Conservation (phyloP, 2,888 invertebrate genomes). For the Anoplius nigerrimus region DNA sequence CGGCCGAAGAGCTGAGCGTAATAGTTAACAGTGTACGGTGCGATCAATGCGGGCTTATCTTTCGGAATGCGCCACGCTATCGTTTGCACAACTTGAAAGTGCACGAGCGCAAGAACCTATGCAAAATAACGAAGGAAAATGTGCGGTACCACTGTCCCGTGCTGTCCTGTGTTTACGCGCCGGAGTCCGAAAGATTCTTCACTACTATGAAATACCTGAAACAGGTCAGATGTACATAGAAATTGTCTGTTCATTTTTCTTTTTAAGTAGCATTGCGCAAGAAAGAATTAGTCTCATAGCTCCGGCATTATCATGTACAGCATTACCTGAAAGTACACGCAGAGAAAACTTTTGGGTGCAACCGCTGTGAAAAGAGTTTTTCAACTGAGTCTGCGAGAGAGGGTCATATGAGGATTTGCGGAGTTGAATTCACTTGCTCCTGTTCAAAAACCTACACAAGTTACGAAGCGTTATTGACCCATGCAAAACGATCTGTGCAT, state of each 20-base stretch:
- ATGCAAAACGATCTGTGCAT: constrained; percentile 69
- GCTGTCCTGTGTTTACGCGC: constrained; percentile 66
- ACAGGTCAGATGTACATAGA: constrained; percentile 62
- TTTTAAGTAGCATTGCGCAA: no score
- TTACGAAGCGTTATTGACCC: constrained; percentile 74
- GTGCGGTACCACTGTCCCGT: constrained; percentile 70
- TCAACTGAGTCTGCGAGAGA: constrained; percentile 71
- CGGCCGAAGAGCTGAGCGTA: constrained; percentile 66
- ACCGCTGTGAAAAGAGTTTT: constrained; percentile 71
- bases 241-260: background rate
- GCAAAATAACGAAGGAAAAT: constrained; percentile 63
- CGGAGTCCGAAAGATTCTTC: constrained; percentile 65
- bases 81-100: constrained; percentile 70
- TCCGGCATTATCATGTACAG: constrained; percentile 52
- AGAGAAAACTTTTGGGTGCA: constrained; percentile 70
- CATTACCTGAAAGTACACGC: constrained; percentile 75
- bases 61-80: constrained; percentile 67
- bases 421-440: constrained; percentile 69
- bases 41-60: constrained; percentile 66
- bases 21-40: constrained; percentile 69
- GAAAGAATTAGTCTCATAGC: no score
- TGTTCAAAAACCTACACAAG: constrained; percentile 70
- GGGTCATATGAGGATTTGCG: constrained; percentile 72
- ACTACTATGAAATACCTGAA: constrained; percentile 72
- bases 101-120: constrained; percentile 65